Conservation (phyloP, 2,888 invertebrate species). For the Eumacrocentrus americanus region DNA sequence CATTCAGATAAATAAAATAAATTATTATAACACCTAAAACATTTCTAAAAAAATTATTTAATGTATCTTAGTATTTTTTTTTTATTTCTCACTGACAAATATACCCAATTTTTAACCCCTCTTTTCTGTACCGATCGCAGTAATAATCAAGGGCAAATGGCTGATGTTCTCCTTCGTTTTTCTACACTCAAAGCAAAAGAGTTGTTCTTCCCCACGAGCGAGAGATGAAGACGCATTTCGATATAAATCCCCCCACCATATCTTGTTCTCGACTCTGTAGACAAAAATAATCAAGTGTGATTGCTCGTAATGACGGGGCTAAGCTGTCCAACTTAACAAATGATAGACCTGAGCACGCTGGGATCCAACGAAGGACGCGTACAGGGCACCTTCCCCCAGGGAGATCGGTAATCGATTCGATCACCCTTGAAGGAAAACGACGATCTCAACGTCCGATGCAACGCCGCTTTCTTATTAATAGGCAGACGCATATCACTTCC, state of each 20-base stretch:
- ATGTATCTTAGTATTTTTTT: too few relatives aligned
- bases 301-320: constrained; percentile 60
- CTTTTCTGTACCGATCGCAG: constrained; percentile 32
- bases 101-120: constrained; percentile 3
- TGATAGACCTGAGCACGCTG: constrained; percentile 49
- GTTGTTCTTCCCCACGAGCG: not conserved
- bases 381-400: constrained; percentile 8
- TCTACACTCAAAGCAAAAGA: constrained; percentile 5
- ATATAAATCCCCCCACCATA: not conserved
- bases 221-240: constrained; percentile 15
- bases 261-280: constrained; percentile 47
- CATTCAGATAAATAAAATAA: too few relatives aligned
- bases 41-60: too few relatives aligned
- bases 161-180: constrained; percentile 32
- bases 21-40: too few relatives aligned
- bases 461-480: constrained; percentile 56
- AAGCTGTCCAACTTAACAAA: constrained; percentile 61
- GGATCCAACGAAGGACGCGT: constrained; percentile 28
- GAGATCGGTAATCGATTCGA: constrained; percentile 51
- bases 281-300: constrained; percentile 62
- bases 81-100: constrained; percentile 25
- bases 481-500: constrained; percentile 43
- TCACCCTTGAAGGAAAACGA: constrained; percentile 48
- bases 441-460: constrained; percentile 31
- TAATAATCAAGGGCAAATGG: constrained; percentile 49